Percentiles rank a stretch among this genome's conserved stretches.
Evolutionary conservation across 1,140 invertebrate species (phyloP).

Genomic region (Pseudachorutes palmiensis): DNA sequence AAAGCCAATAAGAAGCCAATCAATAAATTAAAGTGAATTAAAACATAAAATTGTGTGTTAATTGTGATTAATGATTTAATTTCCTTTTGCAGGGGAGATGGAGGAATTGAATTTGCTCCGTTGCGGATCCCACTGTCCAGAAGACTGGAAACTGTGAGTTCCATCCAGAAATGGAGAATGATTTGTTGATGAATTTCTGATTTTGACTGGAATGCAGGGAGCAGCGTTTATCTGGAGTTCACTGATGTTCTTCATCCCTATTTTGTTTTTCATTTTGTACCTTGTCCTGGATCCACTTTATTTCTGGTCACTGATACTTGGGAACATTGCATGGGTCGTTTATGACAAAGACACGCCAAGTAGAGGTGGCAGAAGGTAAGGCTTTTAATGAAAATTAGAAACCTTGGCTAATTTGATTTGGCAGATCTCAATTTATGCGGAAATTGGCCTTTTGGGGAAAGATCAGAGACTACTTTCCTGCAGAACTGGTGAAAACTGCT

Average conservation of each 20-base stretch:
- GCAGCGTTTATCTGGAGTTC: neutral
- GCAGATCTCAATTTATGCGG: conserved; percentile 53
- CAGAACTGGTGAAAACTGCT: conserved; percentile 68
- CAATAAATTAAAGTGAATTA: neutral
- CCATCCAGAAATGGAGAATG: neutral
- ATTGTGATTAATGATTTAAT: neutral
- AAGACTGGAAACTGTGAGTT: neutral
- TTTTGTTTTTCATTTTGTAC: neutral
- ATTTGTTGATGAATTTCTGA: neutral
- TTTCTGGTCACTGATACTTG: neutral
- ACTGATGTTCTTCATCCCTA: neutral
- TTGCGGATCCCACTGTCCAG: neutral
- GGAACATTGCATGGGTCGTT: conserved; percentile 41
- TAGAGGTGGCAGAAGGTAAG: conserved; percentile 54
- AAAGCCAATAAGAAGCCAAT: neutral
- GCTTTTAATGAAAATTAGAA: no score
- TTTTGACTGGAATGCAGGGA: neutral
- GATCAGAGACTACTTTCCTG: conserved; percentile 73
- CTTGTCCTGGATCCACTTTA: neutral
- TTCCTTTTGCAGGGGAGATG: neutral
- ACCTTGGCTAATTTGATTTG: conserved; percentile 20
- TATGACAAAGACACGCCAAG: conserved; percentile 55
- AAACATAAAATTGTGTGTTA: neutral
- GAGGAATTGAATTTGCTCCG: neutral
- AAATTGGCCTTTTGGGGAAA: conserved; percentile 61